These are phyloP conservation scores for Drosophila atripex DNA, from an alignment of 2,888 invertebrate species.

Conservation along the genomic window DNA sequence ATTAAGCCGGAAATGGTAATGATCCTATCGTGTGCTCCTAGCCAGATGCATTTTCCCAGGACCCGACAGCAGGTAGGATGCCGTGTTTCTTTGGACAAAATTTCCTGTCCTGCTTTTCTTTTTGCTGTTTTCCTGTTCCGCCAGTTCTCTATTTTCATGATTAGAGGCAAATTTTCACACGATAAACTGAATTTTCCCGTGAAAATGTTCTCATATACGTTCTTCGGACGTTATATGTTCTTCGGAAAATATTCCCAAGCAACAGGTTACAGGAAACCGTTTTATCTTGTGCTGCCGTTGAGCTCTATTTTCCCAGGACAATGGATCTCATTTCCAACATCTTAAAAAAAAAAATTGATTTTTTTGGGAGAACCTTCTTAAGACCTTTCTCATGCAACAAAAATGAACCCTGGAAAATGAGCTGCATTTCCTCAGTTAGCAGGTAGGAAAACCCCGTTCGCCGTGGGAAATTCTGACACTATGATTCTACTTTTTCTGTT, in stretches of 20 bases:
- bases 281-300: not conserved
- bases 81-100: not conserved
- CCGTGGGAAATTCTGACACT: constrained; percentile 5
- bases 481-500: constrained; percentile 2
- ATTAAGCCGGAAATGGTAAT: constrained; percentile 1
- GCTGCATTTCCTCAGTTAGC: constrained; percentile 27
- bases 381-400: constrained; percentile 19
- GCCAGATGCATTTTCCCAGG: constrained; percentile 6
- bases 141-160: not conserved
- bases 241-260: not conserved
- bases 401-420: constrained; percentile 15
- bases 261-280: not conserved
- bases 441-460: constrained; percentile 7
- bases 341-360: not conserved
- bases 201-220: not conserved
- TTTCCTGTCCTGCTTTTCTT: not conserved
- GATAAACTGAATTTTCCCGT: not conserved
- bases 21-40: not conserved
- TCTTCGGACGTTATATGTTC: too few species aligned
- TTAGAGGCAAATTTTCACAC: constrained; percentile 1
- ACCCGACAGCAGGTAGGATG: not conserved
- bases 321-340: not conserved
- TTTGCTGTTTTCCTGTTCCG: not conserved
- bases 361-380: not conserved
- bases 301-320: not conserved